Evolutionary conservation across 64 coral and sea anemone genomes (phyloP).

Genomic region (Stichodactyla mertensii): DNA sequence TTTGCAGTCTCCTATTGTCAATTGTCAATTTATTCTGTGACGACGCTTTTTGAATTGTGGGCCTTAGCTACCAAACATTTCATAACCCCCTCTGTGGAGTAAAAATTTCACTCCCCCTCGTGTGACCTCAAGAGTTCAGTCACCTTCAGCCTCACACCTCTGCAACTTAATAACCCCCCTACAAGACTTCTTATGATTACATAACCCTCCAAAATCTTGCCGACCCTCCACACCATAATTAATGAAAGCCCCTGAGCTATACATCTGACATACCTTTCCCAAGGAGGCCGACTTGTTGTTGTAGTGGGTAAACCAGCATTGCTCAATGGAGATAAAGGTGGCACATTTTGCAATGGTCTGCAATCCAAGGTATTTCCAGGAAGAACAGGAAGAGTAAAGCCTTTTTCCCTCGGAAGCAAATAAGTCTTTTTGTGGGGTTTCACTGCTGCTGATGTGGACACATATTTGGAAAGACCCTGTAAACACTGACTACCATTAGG

Average conservation of each 20-base stretch:
- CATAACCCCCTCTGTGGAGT: no score
- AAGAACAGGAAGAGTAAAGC: slow-evolving; percentile 47
- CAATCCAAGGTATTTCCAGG: slow-evolving; percentile 70
- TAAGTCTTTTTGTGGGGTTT: slow-evolving; percentile 22
- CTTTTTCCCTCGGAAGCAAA: slow-evolving; percentile 28
- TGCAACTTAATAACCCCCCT: no score
- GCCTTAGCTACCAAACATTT: no score
- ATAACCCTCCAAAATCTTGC: no score
- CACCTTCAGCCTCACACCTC: no score
- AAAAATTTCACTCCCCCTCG: no score
- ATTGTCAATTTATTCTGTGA: no score
- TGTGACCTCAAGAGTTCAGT: no score
- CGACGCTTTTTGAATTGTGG: no score
- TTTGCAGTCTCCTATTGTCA: no score
- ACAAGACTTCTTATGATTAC: no score
- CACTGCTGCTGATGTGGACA: not conserved
- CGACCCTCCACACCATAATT: not conserved
- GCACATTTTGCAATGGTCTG: slow-evolving; percentile 19
- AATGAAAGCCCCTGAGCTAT: not conserved
- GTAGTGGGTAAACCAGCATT: not conserved
- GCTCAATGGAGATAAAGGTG: not conserved
- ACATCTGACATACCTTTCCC: slow-evolving; percentile 57
- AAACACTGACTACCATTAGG: not conserved
- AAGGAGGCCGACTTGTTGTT: slow-evolving; percentile 4
- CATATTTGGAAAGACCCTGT: not conserved